Conservation (phyloP, 2,797 vertebrate genomes). For the Cyclura pinguis region DNA sequence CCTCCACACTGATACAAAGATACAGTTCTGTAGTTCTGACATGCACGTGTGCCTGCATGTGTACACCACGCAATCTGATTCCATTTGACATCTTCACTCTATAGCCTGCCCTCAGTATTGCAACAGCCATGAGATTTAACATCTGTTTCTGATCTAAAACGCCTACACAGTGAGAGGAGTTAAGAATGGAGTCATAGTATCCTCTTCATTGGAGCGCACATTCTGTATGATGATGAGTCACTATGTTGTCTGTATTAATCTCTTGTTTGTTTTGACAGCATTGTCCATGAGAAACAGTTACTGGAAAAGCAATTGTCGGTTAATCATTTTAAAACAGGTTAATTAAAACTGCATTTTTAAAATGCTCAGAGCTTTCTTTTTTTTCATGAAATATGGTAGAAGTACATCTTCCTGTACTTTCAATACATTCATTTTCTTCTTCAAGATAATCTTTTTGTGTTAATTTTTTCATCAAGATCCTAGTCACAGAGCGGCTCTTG, state of each 20-base stretch:
- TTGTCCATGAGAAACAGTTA: conserved; percentile 14
- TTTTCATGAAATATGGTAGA: background rate
- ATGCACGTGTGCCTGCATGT: background rate
- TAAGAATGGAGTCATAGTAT: conserved; percentile 34
- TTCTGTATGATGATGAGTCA: conserved; percentile 24
- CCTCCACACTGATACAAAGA: background rate
- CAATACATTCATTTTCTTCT: too few relatives aligned
- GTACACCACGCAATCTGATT: background rate
- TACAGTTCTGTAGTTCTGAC: background rate
- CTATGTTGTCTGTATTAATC: conserved; percentile 2
- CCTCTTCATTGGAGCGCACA: conserved; percentile 13
- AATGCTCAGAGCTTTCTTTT: background rate
- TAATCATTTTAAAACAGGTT: background rate
- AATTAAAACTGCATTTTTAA: background rate
- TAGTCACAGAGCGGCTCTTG: background rate
- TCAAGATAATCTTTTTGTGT: background rate
- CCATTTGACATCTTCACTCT: background rate
- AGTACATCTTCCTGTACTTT: background rate
- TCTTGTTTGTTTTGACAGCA: conserved; percentile 30
- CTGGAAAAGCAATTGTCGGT: conserved; percentile 4
- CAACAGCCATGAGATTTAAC: conserved; percentile 7
- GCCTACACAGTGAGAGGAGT: conserved; percentile 33
- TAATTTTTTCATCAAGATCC: background rate
- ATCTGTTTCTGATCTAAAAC: conserved; percentile 41
- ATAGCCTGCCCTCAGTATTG: conserved; percentile 5